Evolutionary conservation across 2,113 vertebrate genomes (phyloP), one percentile per base, ranked within the genome.

Genomic region (Oreochromis aureus): DNA sequence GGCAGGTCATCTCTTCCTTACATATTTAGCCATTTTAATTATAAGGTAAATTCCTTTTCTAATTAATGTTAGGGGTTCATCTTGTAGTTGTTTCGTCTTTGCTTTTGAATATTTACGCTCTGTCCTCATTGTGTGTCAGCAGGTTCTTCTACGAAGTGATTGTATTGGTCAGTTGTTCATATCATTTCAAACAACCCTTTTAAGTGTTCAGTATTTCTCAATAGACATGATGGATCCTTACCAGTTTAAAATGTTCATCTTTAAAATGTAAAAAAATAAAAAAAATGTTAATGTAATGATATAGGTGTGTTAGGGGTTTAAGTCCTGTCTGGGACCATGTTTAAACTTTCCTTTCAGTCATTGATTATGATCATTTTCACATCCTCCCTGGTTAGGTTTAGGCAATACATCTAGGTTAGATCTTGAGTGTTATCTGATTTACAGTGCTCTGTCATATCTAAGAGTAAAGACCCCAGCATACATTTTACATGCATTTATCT

Each of bases 111-210:
- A 16, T 59, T 27, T 2, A 58, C 12, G 15, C 3, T 58, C 24
- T 58, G 6, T 27, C 1, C 4, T 58, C 6, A 58, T 58, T 1
- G 2, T 18, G 3, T 59, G 2, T 16, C 27, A 32, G 7, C 27
- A 59, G 5, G 15, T 59, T 59, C 13, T 59, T 3, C 27, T 5
- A 59, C 13, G 0, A 59, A 61, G 27, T 61, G 30, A 61, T 66
- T 0, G 10, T 36, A 0, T 61, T 32, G 58, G 58, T n/a, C 32
- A n/a, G 0, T 66, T 66, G 61, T 36, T 66, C 18, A 0, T 36
- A 34, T 2, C 30, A 34, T 34, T 16, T 61, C 1, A 0, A 34
- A 61, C 15, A 61, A 61, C 13, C 2, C 3, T 1, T 61, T 10
- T 34, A 1, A 59, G 13, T 18, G 3, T 9, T 59, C 5, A 1